Base-by-base conservation (phyloP, 2,797 vertebrate species). In the Ptychobarbus kaznakovi region DNA sequence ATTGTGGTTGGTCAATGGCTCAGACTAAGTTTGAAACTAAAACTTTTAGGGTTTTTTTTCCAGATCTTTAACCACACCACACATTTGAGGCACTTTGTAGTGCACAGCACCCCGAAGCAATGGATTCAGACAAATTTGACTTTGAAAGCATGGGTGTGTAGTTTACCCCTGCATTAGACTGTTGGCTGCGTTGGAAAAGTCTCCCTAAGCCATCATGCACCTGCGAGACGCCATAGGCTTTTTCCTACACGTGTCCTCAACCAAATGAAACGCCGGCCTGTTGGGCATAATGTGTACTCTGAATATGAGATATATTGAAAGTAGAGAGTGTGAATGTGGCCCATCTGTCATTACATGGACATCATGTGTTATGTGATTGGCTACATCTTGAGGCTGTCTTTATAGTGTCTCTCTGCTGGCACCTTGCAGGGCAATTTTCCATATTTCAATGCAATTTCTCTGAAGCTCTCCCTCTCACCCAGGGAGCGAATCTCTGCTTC, bases 261-360 rank as follows among this genome's bases (percentile, higher is more conserved):
- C 42, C 28, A 73, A 73, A 80, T 28, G 10, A 80, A 63, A 65
- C 2, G 8, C 22, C 40, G 53, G 22, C 40, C 83, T 63, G 15
- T 40, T 80, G 77, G 42, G 56, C 22, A 61, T 65, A 74, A 80
- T 80, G 56, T 18, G 15, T 49, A 51, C 56, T 80, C 77, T 51
- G 56, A 80, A n/a, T 51, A 51, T 13, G 32, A 38, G 84, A 73
- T 49, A 85, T 74, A 65, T 85, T 80, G 69, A 73, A 73, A 85
- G 84, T 63, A 73, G 53, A 65, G 56, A 65, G 66, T 51, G 69
- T 40, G 78, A 80, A 85, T 61, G 40, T 85, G 83, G 53, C 76
- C 77, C 69, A 85, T 85, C 84, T 85, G 77, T 80, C 68, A 80
- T 85, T 74, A 65, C 77, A 85, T 74, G 77, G 77, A 85, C 77